Evolutionary conservation across 2,113 vertebrate species (phyloP), one percentile per base, ranked within the genome.

Genomic region (Pelvicachromis taeniatus): DNA sequence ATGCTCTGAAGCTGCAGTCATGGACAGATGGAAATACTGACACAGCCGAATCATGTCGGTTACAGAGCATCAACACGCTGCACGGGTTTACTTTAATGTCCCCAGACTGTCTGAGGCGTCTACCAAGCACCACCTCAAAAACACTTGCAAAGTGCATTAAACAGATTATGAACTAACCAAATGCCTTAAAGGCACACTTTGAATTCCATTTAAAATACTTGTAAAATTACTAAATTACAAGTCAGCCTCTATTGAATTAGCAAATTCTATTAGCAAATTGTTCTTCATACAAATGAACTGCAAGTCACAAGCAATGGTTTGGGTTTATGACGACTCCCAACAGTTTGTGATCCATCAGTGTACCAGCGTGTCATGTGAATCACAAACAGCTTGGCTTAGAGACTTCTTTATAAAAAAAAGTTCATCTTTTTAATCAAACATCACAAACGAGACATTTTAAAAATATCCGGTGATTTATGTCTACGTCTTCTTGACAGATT

Each of bases 181-280:
- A 53, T 56, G 35, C 68, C 77, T 81, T 81, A 78, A 81, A 81
- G 68, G 56, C 70, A 73, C 21, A 29, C 61, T 59, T 56, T 58
- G 7, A 83, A 79, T 87, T 77, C 7, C 50, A 80, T 35, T 33
- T 54, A 38, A 80, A 68, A 86, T 40, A 21, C 59, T 55, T 81
- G 81, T 78, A 83, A 80, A 80, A 56, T 75, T n/a, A 75, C 17
- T 23, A 53, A 61, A 78, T 81, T 61, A 78, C 56, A 38, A 42
- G 21, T 2, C 11, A 48, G 42, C 33, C 26, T 77, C 31, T 45
- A 59, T 23, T 84, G 63, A 86, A 77, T 77, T 80, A 83, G 19
- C 21, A 56, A 50, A 78, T 12, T 54, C n/a, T 13, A 29, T 42
- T 12, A 81, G 29, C 23, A 58, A 56, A 78, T 9, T 48, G 48